Percentiles rank a stretch among this genome's conserved stretches.
Evolutionary conservation across 2,888 invertebrate genomes (phyloP).

Genomic region (Stictocephala bisonia): DNA sequence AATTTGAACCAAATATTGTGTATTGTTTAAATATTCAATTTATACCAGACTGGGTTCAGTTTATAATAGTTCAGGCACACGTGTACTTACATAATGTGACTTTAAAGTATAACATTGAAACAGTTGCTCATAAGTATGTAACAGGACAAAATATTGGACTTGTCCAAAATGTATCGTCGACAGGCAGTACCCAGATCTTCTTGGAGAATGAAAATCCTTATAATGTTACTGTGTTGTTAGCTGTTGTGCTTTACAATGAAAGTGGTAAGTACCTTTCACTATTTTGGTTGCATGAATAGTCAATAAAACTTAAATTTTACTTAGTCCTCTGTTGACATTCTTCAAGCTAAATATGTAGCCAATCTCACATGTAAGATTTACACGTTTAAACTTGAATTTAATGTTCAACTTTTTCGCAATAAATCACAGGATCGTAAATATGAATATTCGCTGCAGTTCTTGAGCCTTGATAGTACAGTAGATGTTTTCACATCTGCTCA

Average conservation of each 20-base stretch:
- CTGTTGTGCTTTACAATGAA: conserved; percentile 68
- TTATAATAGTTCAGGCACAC: conserved; percentile 75
- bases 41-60: conserved; percentile 67
- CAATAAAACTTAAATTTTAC: conserved; percentile 13
- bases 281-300: conserved; percentile 45
- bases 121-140: conserved; percentile 63
- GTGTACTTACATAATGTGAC: conserved; percentile 70
- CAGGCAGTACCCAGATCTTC: conserved; percentile 62
- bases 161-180: conserved; percentile 58
- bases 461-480: no score
- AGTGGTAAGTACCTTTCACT: conserved; percentile 65
- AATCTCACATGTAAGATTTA: no score
- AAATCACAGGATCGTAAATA: no score
- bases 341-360: no score
- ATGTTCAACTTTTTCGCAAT: no score
- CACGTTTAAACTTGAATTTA: no score
- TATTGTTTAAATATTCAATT: conserved; percentile 64
- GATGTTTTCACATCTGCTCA: no score
- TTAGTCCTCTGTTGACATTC: neutral
- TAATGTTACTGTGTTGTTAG: conserved; percentile 64
- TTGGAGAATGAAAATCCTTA: conserved; percentile 65
- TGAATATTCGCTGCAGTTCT: no score
- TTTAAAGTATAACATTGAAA: conserved; percentile 66
- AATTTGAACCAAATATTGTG: conserved; percentile 32
- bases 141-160: conserved; percentile 75